Conservation (phyloP, 2,797 vertebrate genomes). For the Clamator glandarius region DNA sequence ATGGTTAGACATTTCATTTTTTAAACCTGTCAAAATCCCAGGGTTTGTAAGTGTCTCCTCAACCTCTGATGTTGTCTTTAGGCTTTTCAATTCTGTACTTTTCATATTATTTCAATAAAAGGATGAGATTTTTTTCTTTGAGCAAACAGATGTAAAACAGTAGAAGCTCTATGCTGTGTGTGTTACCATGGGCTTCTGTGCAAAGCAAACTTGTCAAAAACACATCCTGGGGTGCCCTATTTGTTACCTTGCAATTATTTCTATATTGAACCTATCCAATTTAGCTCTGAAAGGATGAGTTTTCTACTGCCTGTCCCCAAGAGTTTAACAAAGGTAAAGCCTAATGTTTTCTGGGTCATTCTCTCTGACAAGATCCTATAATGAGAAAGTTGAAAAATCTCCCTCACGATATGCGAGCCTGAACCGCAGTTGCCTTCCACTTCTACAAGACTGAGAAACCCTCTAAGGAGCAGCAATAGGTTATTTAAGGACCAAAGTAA, state of each 20-base stretch:
- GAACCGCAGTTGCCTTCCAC: not conserved
- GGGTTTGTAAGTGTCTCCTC: not conserved
- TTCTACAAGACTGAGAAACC: not conserved
- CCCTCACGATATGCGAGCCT: not conserved
- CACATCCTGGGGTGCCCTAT: not conserved
- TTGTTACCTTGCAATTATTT: not conserved
- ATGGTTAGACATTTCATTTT: not conserved
- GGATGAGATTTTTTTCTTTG: not conserved
- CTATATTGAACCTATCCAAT: not conserved
- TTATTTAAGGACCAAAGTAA: conserved; percentile 39
- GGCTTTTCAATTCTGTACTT: not conserved
- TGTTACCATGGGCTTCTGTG: not conserved
- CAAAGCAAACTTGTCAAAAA: not conserved
- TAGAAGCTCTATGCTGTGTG: not conserved
- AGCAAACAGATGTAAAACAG: not conserved
- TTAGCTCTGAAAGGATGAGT: not conserved
- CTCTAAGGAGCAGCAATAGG: not conserved
- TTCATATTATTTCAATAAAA: not conserved
- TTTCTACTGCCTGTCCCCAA: not conserved
- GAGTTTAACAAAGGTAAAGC: not conserved
- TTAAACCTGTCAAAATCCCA: not conserved
- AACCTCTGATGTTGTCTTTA: not conserved
- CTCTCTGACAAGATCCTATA: not conserved
- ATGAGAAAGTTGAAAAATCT: not conserved
- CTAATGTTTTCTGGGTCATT: conserved; percentile 42